Evolutionary conservation across 2,797 vertebrate species (phyloP).

Genomic region (Hirundo rustica): DNA sequence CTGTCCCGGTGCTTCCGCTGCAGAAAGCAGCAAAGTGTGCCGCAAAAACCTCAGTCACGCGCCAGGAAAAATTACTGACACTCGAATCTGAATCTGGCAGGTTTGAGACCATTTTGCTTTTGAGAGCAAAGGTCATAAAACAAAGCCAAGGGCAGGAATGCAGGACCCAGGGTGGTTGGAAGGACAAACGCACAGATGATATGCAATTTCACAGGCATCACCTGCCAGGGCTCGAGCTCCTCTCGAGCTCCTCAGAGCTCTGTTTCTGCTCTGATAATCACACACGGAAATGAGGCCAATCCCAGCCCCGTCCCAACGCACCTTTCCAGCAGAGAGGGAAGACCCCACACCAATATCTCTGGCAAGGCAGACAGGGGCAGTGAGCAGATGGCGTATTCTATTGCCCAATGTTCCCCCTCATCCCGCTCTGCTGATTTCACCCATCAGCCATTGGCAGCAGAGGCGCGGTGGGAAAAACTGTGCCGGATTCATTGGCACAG

Average conservation of each 20-base stretch:
- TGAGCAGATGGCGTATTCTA: fast-evolving
- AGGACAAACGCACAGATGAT: neutral
- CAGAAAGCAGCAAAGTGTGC: neutral
- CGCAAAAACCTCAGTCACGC: fast-evolving
- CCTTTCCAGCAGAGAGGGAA: neutral
- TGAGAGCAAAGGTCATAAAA: neutral
- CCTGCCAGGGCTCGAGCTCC: neutral
- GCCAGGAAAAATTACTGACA: neutral
- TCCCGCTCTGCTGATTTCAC: neutral
- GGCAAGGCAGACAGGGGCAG: neutral
- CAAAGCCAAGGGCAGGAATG: neutral
- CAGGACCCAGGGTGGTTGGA: fast-evolving
- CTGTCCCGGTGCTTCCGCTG: neutral
- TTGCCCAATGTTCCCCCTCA: no score
- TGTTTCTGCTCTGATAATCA: neutral
- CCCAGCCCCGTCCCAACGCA: neutral
- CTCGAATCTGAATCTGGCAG: neutral
- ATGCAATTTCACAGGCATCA: neutral
- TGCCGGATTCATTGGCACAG: neutral
- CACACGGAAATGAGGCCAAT: neutral
- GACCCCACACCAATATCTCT: neutral
- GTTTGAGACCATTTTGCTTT: neutral
- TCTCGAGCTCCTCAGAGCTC: neutral
- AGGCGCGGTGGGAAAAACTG: fast-evolving
- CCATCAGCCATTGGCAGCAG: neutral